phyloP scores from a whole-genome alignment of 64 coral and sea anemone species.

The Acropora yongei region DNA sequence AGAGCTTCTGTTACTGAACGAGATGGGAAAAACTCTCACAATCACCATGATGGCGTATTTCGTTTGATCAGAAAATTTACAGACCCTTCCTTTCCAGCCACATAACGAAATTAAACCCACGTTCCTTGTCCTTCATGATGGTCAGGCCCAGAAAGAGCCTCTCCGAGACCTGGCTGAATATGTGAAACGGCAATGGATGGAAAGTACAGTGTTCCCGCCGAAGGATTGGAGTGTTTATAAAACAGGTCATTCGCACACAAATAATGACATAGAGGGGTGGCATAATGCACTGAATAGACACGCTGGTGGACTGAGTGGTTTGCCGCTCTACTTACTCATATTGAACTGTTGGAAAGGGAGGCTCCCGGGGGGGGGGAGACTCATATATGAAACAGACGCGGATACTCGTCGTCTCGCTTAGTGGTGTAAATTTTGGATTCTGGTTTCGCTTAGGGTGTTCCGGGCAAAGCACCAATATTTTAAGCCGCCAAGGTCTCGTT shows the following conservation, averaged over 20 bases:
- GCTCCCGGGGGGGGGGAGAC: too few species aligned
- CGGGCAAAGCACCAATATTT: too few species aligned
- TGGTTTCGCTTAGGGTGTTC: too few species aligned
- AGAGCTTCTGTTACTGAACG: too few species aligned
- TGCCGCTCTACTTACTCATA: background rate
- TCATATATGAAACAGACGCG: too few species aligned
- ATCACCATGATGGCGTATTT: background rate
- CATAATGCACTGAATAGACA: background rate
- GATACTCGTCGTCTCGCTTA: too few species aligned
- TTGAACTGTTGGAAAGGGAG: background rate
- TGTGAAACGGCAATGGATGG: background rate
- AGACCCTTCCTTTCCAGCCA: constrained; percentile 11
- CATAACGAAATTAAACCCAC: background rate
- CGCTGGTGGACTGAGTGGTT: background rate
- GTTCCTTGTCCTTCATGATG: background rate
- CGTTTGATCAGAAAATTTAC: background rate
- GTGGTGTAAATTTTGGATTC: too few species aligned
- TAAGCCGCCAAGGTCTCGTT: too few species aligned
- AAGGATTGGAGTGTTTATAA: constrained; percentile 20
- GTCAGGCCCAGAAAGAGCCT: background rate
- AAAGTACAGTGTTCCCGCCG: background rate
- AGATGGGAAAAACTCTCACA: background rate
- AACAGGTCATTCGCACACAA: background rate
- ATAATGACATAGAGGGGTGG: constrained; percentile 13
- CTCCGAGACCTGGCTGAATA: background rate